Percentiles rank a stretch among this genome's conserved stretches.
phyloP scores from a whole-genome alignment of 2,797 vertebrate species.

The Dermochelys coriacea region DNA sequence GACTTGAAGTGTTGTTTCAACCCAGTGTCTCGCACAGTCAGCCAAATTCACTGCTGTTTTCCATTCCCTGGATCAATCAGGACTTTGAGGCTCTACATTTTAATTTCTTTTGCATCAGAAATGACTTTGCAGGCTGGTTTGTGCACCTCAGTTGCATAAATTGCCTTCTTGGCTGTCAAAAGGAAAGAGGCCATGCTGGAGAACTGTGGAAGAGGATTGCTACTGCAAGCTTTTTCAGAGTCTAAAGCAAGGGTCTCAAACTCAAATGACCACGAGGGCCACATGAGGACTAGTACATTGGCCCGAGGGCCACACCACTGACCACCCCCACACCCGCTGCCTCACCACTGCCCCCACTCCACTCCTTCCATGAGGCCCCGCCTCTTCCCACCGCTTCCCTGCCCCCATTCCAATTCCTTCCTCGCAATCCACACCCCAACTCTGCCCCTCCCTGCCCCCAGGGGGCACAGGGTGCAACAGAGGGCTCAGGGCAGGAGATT shows the following conservation, averaged over 20 bases:
- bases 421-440: too few relatives aligned
- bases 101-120: conserved; percentile 50
- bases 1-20: conserved; percentile 62
- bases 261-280: too few relatives aligned
- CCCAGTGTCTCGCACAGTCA: conserved; percentile 34
- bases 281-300: too few relatives aligned
- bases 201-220: neutral
- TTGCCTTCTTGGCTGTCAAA: conserved; percentile 49
- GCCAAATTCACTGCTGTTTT: conserved; percentile 48
- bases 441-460: too few relatives aligned
- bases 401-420: too few relatives aligned
- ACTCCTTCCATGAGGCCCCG: too few relatives aligned
- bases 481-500: too few relatives aligned
- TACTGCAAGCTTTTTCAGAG: neutral
- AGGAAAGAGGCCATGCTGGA: neutral
- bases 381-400: too few relatives aligned
- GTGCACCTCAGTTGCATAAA: conserved; percentile 43
- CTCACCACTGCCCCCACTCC: too few relatives aligned
- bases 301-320: too few relatives aligned
- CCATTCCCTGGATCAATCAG: conserved; percentile 58
- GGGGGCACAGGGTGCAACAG: too few relatives aligned
- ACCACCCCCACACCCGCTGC: too few relatives aligned
- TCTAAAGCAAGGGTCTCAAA: neutral
- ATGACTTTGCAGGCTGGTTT: conserved; percentile 40
- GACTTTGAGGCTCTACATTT: conserved; percentile 58